These are phyloP conservation scores for Rhabdornis inornatus DNA, from an alignment of 2,113 vertebrate genomes.

Conservation along the genomic window DNA sequence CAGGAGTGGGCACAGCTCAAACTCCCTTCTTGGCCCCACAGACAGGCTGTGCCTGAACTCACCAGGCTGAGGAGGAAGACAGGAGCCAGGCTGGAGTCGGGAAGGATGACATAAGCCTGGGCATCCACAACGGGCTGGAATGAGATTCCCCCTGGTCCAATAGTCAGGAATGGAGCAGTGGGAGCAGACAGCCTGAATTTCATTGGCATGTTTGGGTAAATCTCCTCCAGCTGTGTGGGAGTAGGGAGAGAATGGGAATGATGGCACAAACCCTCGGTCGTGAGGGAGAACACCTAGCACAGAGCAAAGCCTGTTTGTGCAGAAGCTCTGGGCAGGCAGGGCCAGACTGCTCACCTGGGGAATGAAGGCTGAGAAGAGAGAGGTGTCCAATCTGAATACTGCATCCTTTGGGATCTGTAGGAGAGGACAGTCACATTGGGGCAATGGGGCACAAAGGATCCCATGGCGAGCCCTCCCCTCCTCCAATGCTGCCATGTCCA, in stretches of 20 bases:
- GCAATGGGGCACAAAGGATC: accelerated
- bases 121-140: conserved; percentile 54
- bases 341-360: conserved; percentile 61
- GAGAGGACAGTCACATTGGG: not conserved
- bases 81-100: conserved; percentile 20
- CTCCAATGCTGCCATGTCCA: accelerated
- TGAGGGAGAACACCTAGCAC: not conserved
- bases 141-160: conserved; percentile 47
- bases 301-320: not conserved
- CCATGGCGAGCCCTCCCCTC: accelerated
- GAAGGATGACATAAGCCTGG: conserved; percentile 68
- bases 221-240: conserved; percentile 54
- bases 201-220: conserved; percentile 68
- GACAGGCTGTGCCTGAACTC: not conserved
- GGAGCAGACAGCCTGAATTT: conserved; percentile 48
- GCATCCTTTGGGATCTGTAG: conserved; percentile 43
- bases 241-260: not conserved
- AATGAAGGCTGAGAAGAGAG: conserved; percentile 59
- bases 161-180: conserved; percentile 50
- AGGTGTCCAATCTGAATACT: conserved; percentile 63
- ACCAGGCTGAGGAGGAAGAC: conserved; percentile 72
- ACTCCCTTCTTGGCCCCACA: not conserved
- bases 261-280: accelerated
- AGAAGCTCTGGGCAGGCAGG: not conserved
- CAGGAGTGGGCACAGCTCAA: not conserved